Percentiles rank a stretch among this genome's conserved stretches.
Conservation (phyloP, 2,797 vertebrate species). For the Hippoglossus hippoglossus region DNA sequence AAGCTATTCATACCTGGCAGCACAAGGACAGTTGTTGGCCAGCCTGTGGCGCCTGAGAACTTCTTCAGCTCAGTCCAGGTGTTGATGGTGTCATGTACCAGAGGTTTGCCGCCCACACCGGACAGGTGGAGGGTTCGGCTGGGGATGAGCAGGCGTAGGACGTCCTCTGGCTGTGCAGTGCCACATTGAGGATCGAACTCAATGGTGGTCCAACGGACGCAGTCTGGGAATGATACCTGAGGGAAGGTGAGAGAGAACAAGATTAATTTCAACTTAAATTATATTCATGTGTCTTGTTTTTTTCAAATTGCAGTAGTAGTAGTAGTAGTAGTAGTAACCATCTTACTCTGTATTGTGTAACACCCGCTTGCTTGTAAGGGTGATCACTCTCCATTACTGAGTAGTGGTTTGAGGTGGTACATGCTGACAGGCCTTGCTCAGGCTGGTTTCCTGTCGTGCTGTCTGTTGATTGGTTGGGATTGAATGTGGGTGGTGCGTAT, state of each 20-base stretch:
- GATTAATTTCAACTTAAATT: neutral
- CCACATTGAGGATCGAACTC: slow-evolving; percentile 98
- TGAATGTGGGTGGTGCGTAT: slow-evolving; percentile 97
- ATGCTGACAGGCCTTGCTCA: slow-evolving; percentile 96
- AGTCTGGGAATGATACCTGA: slow-evolving; percentile 97
- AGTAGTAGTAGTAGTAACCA: neutral
- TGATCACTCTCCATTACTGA: slow-evolving; percentile 97
- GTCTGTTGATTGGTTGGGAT: slow-evolving; percentile 99
- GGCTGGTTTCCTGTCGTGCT: slow-evolving; percentile 98
- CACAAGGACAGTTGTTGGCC: slow-evolving; percentile 95
- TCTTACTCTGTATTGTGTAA: slow-evolving; percentile 95
- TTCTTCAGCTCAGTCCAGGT: slow-evolving; percentile 98
- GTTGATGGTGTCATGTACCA: slow-evolving; percentile 95
- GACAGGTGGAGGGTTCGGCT: slow-evolving; percentile 90
- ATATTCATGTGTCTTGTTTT: neutral
- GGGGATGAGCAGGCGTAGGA: slow-evolving; percentile 95
- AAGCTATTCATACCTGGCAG: slow-evolving; percentile 87
- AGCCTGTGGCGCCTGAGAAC: slow-evolving; percentile 93
- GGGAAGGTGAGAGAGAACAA: slow-evolving; percentile 2
- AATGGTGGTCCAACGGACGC: slow-evolving; percentile 96
- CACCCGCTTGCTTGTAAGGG: slow-evolving; percentile 95
- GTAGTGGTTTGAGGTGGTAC: slow-evolving; percentile 97
- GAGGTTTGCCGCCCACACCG: slow-evolving; percentile 89
- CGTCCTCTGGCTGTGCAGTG: slow-evolving; percentile 98
- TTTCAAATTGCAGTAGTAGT: too few species aligned